Evolutionary conservation across 2,113 vertebrate genomes (phyloP), one percentile per base, ranked within the genome.

Genomic region (Ceyx melanurus): DNA sequence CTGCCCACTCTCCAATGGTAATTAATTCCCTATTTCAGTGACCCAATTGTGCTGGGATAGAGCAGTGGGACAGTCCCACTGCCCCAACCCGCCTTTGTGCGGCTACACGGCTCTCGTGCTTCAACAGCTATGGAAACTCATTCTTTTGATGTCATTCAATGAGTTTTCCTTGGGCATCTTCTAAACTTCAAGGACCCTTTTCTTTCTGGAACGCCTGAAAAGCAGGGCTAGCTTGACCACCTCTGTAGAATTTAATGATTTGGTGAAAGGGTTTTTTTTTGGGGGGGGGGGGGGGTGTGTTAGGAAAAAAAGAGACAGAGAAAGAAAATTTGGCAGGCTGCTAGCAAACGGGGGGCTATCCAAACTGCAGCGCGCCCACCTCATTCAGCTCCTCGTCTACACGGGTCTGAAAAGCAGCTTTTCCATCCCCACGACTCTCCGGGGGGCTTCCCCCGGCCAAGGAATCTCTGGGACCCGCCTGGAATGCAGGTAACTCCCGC

Each of bases 11-110:
- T 98, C 97, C 98, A 98, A 98, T 98, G 98, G 97, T 98, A 98
- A 98, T 98, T 98, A 98, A 98, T 98, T 98, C 98, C 97, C 98
- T 97, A 98, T 98, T 98, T 98, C 98, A 97, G 98, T 98, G 98
- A 98, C 98, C 98, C 98, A 97, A 98, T 98, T 98, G 98, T 98
- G 97, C 96, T 84, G 96, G 97, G 97, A 98, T 98, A 97, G 98
- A 98, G 97, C 96, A 88, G 96, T 97, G 98, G 97, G 98, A 97
- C 97, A 97, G 97, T 96, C 97, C 97, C 82, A 94, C 94, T 97
- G 97, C 97, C 98, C 97, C 95, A 95, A 93, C 96, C 96, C 93
- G 95, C 97, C 96, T 98, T 98, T 98, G 97, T 98, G 97, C 95
- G 51, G 96, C 97, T 97, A 98, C 97, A 97, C 94, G 64, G 97